A percentile compares a stretch with the other conserved stretches of the same genome.
Conservation (phyloP, 1,140 invertebrate genomes). For the Ooceraea biroi region DNA sequence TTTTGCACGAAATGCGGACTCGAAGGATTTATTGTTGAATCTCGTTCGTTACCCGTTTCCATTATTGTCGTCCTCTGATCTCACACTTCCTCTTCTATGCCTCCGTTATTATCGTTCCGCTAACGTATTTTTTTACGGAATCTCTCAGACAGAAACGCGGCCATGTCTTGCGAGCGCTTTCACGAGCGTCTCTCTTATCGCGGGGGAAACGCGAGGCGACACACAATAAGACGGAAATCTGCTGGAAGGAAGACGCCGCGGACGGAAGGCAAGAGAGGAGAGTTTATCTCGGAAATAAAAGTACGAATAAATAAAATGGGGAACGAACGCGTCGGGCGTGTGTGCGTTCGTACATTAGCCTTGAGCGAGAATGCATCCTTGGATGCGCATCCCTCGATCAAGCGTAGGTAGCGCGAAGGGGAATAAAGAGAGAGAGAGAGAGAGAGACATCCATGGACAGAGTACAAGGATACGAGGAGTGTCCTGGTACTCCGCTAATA, state of each 20-base stretch:
- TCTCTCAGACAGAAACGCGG: constrained; percentile 42
- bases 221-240: constrained; percentile 77
- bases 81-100: not conserved
- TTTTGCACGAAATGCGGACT: not conserved
- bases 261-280: constrained; percentile 59
- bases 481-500: constrained; percentile 1
- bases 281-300: constrained; percentile 73
- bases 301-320: constrained; percentile 60
- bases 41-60: not conserved
- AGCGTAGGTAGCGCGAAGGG: constrained; percentile 30
- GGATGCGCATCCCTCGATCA: constrained; percentile 49
- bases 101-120: constrained; percentile 19
- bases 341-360: constrained; percentile 60
- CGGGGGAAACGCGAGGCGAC: constrained; percentile 64
- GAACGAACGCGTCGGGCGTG: constrained; percentile 47
- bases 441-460: constrained; percentile 29
- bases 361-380: constrained; percentile 52
- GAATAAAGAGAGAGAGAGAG: too few species aligned
- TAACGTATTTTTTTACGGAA: constrained; percentile 47
- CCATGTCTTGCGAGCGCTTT: constrained; percentile 48
- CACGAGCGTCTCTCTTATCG: constrained; percentile 69
- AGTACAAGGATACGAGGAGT: not conserved
- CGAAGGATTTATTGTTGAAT: not conserved
- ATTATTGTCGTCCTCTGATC: not conserved
- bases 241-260: constrained; percentile 75